These are phyloP conservation scores for Sitobion miscanthi DNA, from an alignment of 1,140 invertebrate species.

Conservation along the genomic window DNA sequence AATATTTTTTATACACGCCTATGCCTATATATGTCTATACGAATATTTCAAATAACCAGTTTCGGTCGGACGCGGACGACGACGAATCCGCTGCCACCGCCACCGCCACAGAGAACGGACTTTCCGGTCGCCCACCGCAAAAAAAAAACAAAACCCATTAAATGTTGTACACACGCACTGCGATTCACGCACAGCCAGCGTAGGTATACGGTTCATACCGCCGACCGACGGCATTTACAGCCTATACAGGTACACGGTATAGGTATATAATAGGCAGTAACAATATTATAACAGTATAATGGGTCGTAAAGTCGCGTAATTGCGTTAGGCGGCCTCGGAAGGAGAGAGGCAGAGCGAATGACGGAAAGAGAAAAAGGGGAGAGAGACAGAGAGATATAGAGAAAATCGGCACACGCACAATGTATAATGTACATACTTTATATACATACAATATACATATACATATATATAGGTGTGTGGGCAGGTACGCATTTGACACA, in stretches of 20 bases:
- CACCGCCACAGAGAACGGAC: background rate
- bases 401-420: background rate
- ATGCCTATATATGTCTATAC: background rate
- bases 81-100: background rate
- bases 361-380: no score
- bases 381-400: background rate
- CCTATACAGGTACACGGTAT: background rate
- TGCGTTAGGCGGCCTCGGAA: background rate
- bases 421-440: background rate
- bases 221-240: background rate
- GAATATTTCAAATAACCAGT: background rate
- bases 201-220: background rate
- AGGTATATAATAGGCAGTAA: background rate
- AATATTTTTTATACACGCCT: background rate
- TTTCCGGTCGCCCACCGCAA: background rate
- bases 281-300: conserved; percentile 3
- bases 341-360: background rate
- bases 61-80: background rate
- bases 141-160: background rate
- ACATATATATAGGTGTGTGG: background rate
- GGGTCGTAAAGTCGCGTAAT: background rate
- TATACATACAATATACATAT: background rate
- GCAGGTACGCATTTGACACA: background rate
- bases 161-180: background rate
- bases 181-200: background rate